Evolutionary conservation across 2,797 vertebrate species (phyloP).

Genomic region (Onychomys leucogaster): DNA sequence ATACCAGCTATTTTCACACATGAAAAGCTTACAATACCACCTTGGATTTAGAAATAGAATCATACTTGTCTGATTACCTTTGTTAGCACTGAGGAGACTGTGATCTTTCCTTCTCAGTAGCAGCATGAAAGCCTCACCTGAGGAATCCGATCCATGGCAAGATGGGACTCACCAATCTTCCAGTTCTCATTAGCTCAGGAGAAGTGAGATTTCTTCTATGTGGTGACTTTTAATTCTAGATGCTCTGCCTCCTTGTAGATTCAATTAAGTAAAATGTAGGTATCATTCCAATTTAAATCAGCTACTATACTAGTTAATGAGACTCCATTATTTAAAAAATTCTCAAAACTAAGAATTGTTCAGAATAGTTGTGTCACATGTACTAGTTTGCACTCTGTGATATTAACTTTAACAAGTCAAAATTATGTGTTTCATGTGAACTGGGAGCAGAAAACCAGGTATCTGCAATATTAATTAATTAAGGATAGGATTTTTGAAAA

Average conservation of each 20-base stretch:
- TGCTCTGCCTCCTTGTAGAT: not conserved
- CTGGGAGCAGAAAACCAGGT: not conserved
- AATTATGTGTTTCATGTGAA: conserved; percentile 15
- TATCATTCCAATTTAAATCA: conserved; percentile 13
- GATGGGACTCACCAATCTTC: not conserved
- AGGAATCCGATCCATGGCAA: not conserved
- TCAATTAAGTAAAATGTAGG: not conserved
- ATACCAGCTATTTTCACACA: not conserved
- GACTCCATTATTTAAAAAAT: conserved; percentile 8
- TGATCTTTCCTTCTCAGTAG: not conserved
- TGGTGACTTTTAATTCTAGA: conserved; percentile 5
- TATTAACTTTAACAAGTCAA: not conserved
- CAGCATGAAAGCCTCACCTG: not conserved
- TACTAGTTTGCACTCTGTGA: not conserved
- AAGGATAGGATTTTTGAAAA: not conserved
- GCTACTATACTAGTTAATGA: conserved; percentile 55
- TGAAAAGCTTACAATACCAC: not conserved
- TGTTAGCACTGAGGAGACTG: not conserved
- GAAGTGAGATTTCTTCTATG: not conserved
- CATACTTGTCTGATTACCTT: not conserved
- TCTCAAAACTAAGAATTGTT: not conserved
- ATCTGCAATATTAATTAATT: not conserved
- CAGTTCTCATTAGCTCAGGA: not conserved
- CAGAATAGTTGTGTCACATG: not conserved
- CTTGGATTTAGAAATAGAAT: not conserved